Evolutionary conservation across 2,888 invertebrate genomes (phyloP).

Genomic region (Lasioglossum marginatum): DNA sequence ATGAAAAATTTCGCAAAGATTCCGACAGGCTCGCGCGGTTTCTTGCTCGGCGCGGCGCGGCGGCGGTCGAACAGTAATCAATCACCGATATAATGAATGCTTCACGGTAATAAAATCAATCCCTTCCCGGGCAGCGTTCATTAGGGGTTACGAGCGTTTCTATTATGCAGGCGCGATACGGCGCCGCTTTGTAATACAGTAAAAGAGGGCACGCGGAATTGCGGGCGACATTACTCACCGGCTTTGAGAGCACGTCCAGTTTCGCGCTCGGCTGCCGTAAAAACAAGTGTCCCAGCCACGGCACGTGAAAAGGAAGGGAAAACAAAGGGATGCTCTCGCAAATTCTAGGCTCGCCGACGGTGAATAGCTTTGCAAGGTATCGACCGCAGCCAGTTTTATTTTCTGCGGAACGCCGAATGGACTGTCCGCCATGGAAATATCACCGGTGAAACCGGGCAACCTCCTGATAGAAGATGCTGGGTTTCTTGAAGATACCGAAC

Average conservation of each 20-base stretch:
- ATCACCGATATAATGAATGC: neutral
- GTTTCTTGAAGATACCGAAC: neutral
- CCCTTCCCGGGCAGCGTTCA: constrained; percentile 18
- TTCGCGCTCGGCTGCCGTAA: constrained; percentile 67
- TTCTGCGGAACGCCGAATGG: constrained; percentile 15
- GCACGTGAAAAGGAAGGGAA: constrained; percentile 49
- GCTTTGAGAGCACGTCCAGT: constrained; percentile 69
- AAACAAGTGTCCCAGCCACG: constrained; percentile 58
- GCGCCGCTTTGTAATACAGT: constrained; percentile 44
- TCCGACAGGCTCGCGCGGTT: neutral
- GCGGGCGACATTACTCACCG: constrained; percentile 76
- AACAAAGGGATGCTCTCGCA: constrained; percentile 63
- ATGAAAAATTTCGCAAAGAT: neutral
- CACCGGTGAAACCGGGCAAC: neutral
- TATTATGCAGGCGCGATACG: constrained; percentile 53
- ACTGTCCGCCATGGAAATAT: constrained; percentile 36
- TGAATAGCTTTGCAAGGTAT: constrained; percentile 57
- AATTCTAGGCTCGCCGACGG: constrained; percentile 44
- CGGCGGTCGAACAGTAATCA: neutral
- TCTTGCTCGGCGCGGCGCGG: neutral
- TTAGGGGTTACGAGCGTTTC: constrained; percentile 36
- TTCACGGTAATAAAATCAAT: constrained; percentile 35
- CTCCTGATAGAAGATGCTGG: neutral
- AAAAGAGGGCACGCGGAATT: constrained; percentile 66
- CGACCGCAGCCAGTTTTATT: constrained; percentile 45